A percentile compares a stretch with the other conserved stretches of the same genome.
These are phyloP conservation scores for Drosophila pruinosa DNA, from an alignment of 1,140 invertebrate species.

Conservation along the genomic window DNA sequence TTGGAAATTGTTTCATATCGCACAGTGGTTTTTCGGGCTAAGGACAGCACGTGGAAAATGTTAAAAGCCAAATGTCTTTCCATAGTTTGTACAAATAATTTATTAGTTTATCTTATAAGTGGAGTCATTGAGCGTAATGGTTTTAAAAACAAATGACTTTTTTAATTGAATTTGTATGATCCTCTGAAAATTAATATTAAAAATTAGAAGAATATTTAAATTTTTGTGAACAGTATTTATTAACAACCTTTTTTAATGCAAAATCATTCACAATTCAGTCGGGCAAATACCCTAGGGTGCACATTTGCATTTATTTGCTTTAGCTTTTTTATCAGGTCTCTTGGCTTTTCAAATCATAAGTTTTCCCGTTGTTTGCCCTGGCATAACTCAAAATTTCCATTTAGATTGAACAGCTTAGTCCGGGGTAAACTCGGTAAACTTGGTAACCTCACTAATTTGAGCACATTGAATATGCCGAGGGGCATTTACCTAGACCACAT, in stretches of 20 bases:
- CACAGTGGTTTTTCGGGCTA: constrained; percentile 14
- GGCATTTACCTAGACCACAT: constrained; percentile 43
- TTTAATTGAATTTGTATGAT: not conserved
- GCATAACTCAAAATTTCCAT: constrained; percentile 49
- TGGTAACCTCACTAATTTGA: constrained; percentile 45
- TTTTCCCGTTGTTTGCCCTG: constrained; percentile 9
- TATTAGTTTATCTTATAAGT: constrained; percentile 11
- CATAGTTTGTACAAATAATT: not conserved
- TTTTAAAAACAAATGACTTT: not conserved
- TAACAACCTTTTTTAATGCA: not conserved
- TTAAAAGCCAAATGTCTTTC: constrained; percentile 8
- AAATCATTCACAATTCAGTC: not conserved
- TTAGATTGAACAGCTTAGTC: constrained; percentile 42
- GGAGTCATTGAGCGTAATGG: not conserved
- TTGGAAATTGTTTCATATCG: constrained; percentile 15
- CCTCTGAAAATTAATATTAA: not conserved
- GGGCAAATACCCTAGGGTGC: not conserved
- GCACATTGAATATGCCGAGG: constrained; percentile 12
- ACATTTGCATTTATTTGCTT: not conserved
- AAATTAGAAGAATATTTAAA: no score
- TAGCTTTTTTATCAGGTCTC: not conserved
- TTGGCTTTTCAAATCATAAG: constrained; percentile 9
- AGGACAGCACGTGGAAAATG: constrained; percentile 11
- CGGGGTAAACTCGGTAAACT: not conserved
- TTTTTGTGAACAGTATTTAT: not conserved